Base-by-base conservation (phyloP, 2,888 invertebrate genomes). In the Idaea aversata region DNA sequence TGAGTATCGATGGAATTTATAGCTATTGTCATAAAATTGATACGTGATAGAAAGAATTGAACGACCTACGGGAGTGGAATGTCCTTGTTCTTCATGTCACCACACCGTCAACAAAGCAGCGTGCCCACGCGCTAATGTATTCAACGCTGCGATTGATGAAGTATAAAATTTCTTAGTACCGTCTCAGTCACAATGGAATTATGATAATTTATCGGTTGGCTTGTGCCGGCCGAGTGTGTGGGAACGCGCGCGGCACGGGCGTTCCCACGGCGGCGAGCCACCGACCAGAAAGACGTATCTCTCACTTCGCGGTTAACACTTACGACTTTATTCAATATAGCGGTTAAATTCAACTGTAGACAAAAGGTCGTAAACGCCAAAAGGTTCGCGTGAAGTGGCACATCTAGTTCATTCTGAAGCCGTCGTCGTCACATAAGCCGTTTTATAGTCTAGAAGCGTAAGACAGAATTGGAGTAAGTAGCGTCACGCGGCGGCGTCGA, bases 121-220 rank as follows among this genome's bases (percentile, higher is more conserved):
- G 77, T 80, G 87, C 87, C 88, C 92, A 91, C 92, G 91, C 90
- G 92, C 92, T 91, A 91, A 93, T 88, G 85, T 91, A 92, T 92
- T 93, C 92, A 92, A 88, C 87, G 83, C 91, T 83, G 84, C 92
- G 90, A 91, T 92, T 91, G 93, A 92, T 91, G 91, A 91, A 91
- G 91, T 91, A 91, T 92, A 91, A 91, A 91, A 91, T 92, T 93
- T 93, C 93, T 92, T 90, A 88, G 92, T 91, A 93, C 88, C 91
- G 92, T 91, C 92, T 91, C 91, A 90, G 90, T 91, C 91, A 93
- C 93, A 93, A 93, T 93, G 90, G 92, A 92, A 92, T 93, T 93
- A 93, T 93, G 93, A 92, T 93, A 92, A 93, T 93, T 92, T 93
- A 93, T 93, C 93, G 92, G 88, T 90, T 93, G 91, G 91, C 93